Evolutionary conservation across 2,888 invertebrate species (phyloP).

Genomic region (Stegophylla sp.): DNA sequence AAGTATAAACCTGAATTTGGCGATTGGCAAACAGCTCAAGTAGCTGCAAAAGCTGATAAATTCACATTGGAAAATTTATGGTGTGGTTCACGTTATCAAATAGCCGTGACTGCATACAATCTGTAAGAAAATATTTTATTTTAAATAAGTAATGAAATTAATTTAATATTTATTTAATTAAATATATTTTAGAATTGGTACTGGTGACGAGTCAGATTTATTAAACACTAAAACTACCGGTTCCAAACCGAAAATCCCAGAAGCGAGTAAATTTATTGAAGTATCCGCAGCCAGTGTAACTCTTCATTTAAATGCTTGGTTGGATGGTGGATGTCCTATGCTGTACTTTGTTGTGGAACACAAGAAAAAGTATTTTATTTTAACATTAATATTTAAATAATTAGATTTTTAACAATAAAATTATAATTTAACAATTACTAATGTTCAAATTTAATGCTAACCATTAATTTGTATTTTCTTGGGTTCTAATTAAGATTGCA

Average conservation of each 20-base stretch:
- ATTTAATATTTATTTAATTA: not conserved
- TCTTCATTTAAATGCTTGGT: slow-evolving; percentile 90
- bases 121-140: slow-evolving; percentile 68
- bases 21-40: slow-evolving; percentile 84
- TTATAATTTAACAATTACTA: slow-evolving; percentile 17
- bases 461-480: slow-evolving; percentile 20
- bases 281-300: slow-evolving; percentile 92
- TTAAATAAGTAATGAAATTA: not conserved
- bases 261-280: slow-evolving; percentile 88
- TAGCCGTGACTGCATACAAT: slow-evolving; percentile 91
- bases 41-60: slow-evolving; percentile 78
- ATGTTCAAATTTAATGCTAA: slow-evolving; percentile 27
- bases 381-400: too few relatives aligned
- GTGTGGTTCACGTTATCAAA: slow-evolving; percentile 92
- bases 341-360: slow-evolving; percentile 93
- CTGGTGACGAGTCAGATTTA: slow-evolving; percentile 87
- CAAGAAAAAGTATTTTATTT: slow-evolving; percentile 89
- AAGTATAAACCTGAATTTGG: slow-evolving; percentile 94
- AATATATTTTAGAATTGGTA: slow-evolving; percentile 76
- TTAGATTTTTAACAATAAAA: not conserved
- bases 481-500: slow-evolving; percentile 70
- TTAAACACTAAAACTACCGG: slow-evolving; percentile 90
- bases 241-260: slow-evolving; percentile 89
- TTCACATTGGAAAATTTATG: slow-evolving; percentile 85
- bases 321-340: slow-evolving; percentile 94